Evolutionary conservation across 2,888 invertebrate species (phyloP), one percentile per base, ranked within the genome.

Genomic region (Scaptodrosophila latifasciaeformis): DNA sequence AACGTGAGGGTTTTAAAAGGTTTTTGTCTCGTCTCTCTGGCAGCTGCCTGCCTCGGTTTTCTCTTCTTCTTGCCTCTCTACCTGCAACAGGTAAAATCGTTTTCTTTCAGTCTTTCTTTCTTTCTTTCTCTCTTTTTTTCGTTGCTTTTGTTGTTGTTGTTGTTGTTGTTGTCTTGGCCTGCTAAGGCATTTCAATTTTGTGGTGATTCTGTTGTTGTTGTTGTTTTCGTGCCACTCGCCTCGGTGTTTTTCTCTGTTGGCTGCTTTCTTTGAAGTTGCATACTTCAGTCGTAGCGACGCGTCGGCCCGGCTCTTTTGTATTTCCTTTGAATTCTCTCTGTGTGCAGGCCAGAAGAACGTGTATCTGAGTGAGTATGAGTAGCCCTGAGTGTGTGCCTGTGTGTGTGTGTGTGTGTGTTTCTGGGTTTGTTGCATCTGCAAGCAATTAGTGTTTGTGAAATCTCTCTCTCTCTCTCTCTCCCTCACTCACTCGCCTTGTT

Each of bases 401-500:
- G 6, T 5, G 9, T 9, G 24, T 6, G 2, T 3, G 2, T 37
- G 13, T 13, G 17, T 19, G 39, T 34, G 34, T 31, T 45, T 9
- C 48, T 39, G 24, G 37, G 53, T 45, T 24, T 50, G 40, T 56
- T 66, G 67, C 68, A 67, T 77, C 71, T 78, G 71, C 78, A 65
- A 76, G 78, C 82, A 82, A 82, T 82, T 82, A 81, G 78, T 79
- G 81, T 70, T 64, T 65, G 65, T 59, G 76, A n/a, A n/a, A n/a
- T n/a, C n/a, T n/a, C n/a, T n/a, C n/a, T n/a, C n/a, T n/a, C n/a
- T n/a, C n/a, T n/a, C n/a, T n/a, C n/a, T n/a, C n/a, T n/a, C n/a
- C n/a, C n/a, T n/a, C n/a, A n/a, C n/a, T n/a, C n/a, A n/a, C n/a
- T n/a, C n/a, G n/a, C n/a, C n/a, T n/a, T n/a, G n/a, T n/a, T n/a